Evolutionary conservation across 2,888 invertebrate species (phyloP), one percentile per base, ranked within the genome.

Genomic region (Stictocephala bisonia): DNA sequence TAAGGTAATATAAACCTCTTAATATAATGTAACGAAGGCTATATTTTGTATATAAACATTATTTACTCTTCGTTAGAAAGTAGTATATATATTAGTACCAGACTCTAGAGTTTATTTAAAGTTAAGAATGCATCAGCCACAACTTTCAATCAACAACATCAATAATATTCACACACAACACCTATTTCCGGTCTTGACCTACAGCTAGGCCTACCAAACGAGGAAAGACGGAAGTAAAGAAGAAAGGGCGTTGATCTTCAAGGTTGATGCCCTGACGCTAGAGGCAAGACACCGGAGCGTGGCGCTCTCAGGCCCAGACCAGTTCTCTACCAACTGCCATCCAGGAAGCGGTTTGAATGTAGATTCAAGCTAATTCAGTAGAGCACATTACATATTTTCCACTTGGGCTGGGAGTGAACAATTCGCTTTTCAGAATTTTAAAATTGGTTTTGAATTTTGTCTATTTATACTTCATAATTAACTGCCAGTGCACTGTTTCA

Each of bases 211-310:
- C n/a, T 60, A 29, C 60, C 60, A 35, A 60, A 60, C 15, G 35
- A 35, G 60, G 60, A 60, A 40, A 40, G 18, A 24, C 60, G 60
- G 60, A 60, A 51, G 51, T 6, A n/a, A n/a, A 18, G 35, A 22
- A 20, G 60, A 60, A 13, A 18, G 60, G 60, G 40, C 60, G 60
- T 60, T 60, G 60, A 60, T 60, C 60, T 40, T 60, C 60, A 60
- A 60, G 60, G 60, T 60, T 60, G 60, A 29, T 60, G 60, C 60
- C 60, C 56, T 53, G 18, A 20, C 6, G 53, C 31, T 13, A 22
- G 40, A 15, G 13, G 40, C 60, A 15, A 15, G 60, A 60, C 18
- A 60, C 31, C 40, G 29, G n/a, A 31, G 31, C 56, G 56, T 56
- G 15, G 20, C 53, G 31, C 22, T 60, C 40, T 22, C 60, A 60